phyloP scores from a whole-genome alignment of 2,113 vertebrate species.

The Malurus alboscapulatus region DNA sequence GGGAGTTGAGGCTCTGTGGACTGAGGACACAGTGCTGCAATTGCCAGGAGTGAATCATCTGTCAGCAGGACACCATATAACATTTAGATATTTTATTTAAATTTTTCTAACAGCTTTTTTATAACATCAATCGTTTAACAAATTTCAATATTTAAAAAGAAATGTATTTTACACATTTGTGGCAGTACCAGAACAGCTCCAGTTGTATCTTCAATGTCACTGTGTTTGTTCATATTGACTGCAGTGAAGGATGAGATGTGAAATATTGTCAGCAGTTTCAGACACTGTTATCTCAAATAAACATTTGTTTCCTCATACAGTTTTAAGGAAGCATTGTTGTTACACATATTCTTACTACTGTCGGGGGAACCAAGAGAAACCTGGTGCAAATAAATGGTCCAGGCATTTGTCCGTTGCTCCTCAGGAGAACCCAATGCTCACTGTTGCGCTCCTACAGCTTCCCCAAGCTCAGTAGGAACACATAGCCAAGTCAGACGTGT shows the following conservation, averaged over 20 bases:
- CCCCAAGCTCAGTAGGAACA: not conserved
- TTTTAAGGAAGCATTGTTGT: not conserved
- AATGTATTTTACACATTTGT: not conserved
- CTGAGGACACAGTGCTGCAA: rapidly evolving
- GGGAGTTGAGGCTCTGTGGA: not conserved
- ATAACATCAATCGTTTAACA: not conserved
- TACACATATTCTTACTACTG: rapidly evolving
- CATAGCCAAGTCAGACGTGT: rapidly evolving
- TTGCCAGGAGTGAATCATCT: not conserved
- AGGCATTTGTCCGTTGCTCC: rapidly evolving
- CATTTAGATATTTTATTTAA: not conserved
- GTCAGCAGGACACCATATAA: not conserved
- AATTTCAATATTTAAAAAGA: not conserved
- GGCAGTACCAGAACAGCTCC: not conserved
- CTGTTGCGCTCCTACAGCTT: not conserved
- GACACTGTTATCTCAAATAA: not conserved
- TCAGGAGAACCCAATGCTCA: not conserved
- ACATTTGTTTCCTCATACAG: not conserved
- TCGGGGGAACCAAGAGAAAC: not conserved
- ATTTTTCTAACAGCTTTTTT: not conserved
- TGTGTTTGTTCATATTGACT: not conserved
- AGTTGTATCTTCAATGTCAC: not conserved
- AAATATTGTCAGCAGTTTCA: not conserved
- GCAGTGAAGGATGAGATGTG: not conserved
- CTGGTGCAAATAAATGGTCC: not conserved